Conservation (phyloP, 23 tunicate genomes). For the Styela clava region DNA sequence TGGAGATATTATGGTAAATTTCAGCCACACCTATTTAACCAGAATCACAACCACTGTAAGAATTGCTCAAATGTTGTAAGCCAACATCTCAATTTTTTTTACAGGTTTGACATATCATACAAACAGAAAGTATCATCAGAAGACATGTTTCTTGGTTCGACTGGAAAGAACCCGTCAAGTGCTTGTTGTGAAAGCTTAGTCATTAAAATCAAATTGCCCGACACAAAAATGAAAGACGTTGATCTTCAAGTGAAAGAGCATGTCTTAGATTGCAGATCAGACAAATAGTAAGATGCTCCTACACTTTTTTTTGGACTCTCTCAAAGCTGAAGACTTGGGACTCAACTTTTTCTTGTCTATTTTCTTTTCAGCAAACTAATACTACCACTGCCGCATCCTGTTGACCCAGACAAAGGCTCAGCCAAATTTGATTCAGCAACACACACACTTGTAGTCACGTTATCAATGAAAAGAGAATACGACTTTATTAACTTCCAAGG, state of each 20-base stretch:
- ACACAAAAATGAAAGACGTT: slow-evolving; percentile 66
- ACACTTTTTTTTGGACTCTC: not conserved
- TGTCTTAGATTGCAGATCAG: slow-evolving; percentile 57
- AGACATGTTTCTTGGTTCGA: slow-evolving; percentile 87
- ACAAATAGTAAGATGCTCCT: slow-evolving; percentile 46
- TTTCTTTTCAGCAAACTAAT: slow-evolving; percentile 53
- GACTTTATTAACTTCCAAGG: slow-evolving; percentile 87
- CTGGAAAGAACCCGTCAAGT: slow-evolving; percentile 77
- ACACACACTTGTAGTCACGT: slow-evolving; percentile 41
- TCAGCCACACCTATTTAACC: too few relatives aligned
- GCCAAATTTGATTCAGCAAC: slow-evolving; percentile 77
- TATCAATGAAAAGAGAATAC: slow-evolving; percentile 81
- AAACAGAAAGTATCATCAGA: slow-evolving; percentile 87
- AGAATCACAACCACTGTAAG: too few relatives aligned
- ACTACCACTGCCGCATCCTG: slow-evolving; percentile 85
- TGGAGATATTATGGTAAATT: too few relatives aligned
- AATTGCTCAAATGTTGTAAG: too few relatives aligned
- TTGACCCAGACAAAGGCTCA: slow-evolving; percentile 62
- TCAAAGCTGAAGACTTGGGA: too few relatives aligned
- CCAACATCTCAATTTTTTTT: too few relatives aligned
- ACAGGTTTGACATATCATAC: slow-evolving; percentile 72
- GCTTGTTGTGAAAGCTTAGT: slow-evolving; percentile 90
- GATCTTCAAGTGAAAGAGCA: slow-evolving; percentile 76
- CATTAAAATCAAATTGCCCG: slow-evolving; percentile 54
- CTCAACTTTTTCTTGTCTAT: not conserved